Evolutionary conservation across 2,888 invertebrate genomes (phyloP), one percentile per base, ranked within the genome.

Genomic region (Meliscaeva auricollis): DNA sequence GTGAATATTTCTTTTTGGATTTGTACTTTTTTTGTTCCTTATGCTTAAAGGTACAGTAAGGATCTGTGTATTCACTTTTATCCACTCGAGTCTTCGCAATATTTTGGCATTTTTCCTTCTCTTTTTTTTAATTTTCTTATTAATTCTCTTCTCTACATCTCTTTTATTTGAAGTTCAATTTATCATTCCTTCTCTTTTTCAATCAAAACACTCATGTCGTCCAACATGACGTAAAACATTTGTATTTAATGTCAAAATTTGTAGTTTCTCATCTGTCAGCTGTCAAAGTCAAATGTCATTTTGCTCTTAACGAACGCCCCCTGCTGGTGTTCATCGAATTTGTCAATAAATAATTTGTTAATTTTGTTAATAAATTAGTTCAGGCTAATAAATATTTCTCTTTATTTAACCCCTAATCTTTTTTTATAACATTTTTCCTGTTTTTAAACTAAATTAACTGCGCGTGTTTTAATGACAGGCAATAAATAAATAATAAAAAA

Each of bases 51-150:
- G 66, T 64, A 80, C 80, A 84, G 56, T 75, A 80, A 85, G 85
- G 73, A 77, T 81, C 81, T 85, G n/a, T n/a, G n/a, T n/a, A n/a
- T n/a, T n/a, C n/a, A n/a, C n/a, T 81, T 85, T 77, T 85, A 85
- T 81, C 85, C 81, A 85, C 85, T 85, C 77, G 77, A 85, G 85
- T 85, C 68, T 85, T 77, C 81, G 85, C 81, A 85, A 85, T 77
- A 77, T 85, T 81, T 81, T 81, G 85, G 73, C 81, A 62, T 68
- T 41, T 76, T 76, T 35, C 22, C 35, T 30, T 46, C 38, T 48
- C 22, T 35, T 26, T 35, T 41, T 41, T 72, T 69, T 69, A 68
- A 56, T 80, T 85, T 70, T 0, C 3, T 22, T n/a, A 1, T 11
- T 72, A 62, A 80, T 41, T 20, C n/a, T n/a, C n/a, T n/a, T n/a